phyloP scores from a whole-genome alignment of 1,140 invertebrate genomes.

The Eufriesea mexicana region DNA sequence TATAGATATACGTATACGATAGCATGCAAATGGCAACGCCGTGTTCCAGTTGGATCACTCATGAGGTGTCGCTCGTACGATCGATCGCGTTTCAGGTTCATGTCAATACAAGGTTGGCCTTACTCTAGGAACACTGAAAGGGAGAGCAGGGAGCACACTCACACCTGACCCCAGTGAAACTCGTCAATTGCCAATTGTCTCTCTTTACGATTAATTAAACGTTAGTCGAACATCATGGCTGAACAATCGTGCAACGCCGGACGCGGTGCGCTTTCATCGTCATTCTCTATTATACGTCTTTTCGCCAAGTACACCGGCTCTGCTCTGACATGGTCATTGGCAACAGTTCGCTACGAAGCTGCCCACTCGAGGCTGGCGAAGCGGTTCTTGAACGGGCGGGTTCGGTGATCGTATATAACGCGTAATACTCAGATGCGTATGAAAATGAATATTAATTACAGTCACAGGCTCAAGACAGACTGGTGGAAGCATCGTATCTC shows the following conservation, averaged over 20 bases:
- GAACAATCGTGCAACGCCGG: conserved; percentile 16
- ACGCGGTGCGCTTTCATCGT: conserved; percentile 13
- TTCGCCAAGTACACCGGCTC: conserved; percentile 39
- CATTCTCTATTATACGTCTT: background rate
- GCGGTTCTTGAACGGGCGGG: conserved; percentile 60
- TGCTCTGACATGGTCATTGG: conserved; percentile 79
- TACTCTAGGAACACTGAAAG: conserved; percentile 77
- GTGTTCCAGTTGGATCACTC: conserved; percentile 75
- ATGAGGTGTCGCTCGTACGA: conserved; percentile 74
- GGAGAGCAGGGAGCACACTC: conserved; percentile 79
- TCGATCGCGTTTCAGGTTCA: conserved; percentile 61
- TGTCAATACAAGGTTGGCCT: conserved; percentile 66
- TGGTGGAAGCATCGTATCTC: conserved; percentile 38
- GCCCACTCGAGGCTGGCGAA: conserved; percentile 79
- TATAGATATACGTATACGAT: conserved; percentile 30
- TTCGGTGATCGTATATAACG: conserved; percentile 48
- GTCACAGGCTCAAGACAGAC: conserved; percentile 15
- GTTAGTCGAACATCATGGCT: background rate
- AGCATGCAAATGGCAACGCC: conserved; percentile 76
- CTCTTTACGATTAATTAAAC: conserved; percentile 32
- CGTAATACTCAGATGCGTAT: conserved; percentile 30
- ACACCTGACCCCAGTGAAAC: conserved; percentile 82
- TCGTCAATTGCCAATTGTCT: conserved; percentile 78
- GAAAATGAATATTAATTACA: conserved; percentile 54
- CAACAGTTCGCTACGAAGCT: conserved; percentile 78